phyloP scores from a whole-genome alignment of 2,113 vertebrate species.

The Naja naja region DNA sequence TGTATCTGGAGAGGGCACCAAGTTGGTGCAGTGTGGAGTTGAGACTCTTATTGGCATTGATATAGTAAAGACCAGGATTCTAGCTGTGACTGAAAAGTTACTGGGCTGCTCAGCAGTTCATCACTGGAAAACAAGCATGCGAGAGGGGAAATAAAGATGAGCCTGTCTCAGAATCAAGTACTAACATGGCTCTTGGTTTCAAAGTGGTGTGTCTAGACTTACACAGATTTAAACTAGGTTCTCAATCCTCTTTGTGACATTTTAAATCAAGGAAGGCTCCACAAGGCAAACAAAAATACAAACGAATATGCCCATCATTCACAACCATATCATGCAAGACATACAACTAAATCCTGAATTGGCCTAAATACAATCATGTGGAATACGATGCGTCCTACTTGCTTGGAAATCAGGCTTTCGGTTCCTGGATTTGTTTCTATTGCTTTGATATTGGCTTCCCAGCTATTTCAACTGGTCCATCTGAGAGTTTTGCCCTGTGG shows the following conservation, averaged over 20 bases:
- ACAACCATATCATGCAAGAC: neutral
- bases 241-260: neutral
- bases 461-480: neutral
- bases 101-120: neutral
- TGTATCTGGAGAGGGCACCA: neutral
- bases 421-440: neutral
- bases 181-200: neutral
- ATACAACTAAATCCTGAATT: no score
- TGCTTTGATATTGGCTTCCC: slow-evolving; percentile 2
- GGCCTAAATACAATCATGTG: neutral
- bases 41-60: accelerated
- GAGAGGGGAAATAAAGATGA: neutral
- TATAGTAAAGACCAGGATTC: slow-evolving; percentile 1
- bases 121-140: accelerated
- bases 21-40: neutral
- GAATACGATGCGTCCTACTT: neutral
- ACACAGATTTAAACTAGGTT: neutral
- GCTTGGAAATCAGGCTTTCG: neutral
- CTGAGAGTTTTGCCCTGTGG: neutral
- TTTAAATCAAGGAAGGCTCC: neutral
- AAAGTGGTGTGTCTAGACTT: neutral
- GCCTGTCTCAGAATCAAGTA: accelerated
- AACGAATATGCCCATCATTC: neutral
- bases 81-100: neutral
- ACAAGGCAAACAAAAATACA: neutral